Conservation (phyloP, 2,113 vertebrate species). For the Pomatostomus ruficeps region DNA sequence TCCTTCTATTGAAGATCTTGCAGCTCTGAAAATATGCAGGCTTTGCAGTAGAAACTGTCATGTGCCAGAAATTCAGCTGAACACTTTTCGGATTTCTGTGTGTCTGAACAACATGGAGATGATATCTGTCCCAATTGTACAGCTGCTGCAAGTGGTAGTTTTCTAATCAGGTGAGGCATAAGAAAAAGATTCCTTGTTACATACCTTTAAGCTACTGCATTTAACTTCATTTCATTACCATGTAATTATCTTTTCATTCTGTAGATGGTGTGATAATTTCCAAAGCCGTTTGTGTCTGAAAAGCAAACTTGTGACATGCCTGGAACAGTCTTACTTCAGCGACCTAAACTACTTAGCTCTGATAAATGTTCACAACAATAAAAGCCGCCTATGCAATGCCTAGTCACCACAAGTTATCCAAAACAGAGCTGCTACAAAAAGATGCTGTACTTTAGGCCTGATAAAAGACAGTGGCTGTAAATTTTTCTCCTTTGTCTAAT, state of each 20-base stretch:
- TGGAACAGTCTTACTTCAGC: not conserved
- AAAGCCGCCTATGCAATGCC: not conserved
- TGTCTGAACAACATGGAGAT: not conserved
- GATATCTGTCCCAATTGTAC: not conserved
- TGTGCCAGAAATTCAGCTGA: not conserved
- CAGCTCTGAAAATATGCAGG: not conserved
- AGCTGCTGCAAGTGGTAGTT: not conserved
- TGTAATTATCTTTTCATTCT: slow-evolving; percentile 53
- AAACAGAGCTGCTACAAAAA: not conserved
- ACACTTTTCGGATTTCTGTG: not conserved
- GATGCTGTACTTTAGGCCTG: not conserved
- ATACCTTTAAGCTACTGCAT: slow-evolving; percentile 8
- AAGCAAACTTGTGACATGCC: slow-evolving; percentile 5
- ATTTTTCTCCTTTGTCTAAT: not conserved
- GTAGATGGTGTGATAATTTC: not conserved
- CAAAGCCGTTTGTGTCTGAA: not conserved
- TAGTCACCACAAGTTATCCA: not conserved
- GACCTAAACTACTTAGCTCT: not conserved
- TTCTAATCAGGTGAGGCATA: slow-evolving; percentile 20
- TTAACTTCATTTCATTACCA: slow-evolving; percentile 42
- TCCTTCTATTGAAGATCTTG: not conserved
- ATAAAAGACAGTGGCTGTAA: not conserved
- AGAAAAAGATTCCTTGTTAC: slow-evolving; percentile 1
- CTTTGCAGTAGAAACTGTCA: not conserved
- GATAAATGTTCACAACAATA: not conserved